These are phyloP conservation scores for Lottia scabra DNA, from an alignment of 2,888 invertebrate genomes.

Conservation along the genomic window DNA sequence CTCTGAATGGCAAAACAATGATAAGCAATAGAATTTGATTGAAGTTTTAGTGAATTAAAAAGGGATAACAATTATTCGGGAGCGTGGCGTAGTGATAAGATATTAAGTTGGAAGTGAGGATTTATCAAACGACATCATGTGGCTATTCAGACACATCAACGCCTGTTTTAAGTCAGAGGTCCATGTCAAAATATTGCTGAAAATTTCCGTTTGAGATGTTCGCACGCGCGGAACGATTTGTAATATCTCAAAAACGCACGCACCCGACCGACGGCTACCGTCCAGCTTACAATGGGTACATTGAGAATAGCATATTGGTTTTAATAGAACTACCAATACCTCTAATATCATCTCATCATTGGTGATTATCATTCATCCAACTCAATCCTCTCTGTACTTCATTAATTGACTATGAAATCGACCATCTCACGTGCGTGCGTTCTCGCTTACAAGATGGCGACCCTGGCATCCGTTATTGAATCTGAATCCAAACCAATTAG, in stretches of 20 bases:
- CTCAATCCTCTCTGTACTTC: background rate
- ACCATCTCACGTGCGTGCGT: slow-evolving; percentile 2
- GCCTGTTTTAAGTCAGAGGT: slow-evolving; percentile 4
- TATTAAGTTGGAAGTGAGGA: background rate
- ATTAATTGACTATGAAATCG: slow-evolving; percentile 13
- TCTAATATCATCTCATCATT: background rate
- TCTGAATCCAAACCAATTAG: slow-evolving; percentile 14
- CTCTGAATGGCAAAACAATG: too few relatives aligned
- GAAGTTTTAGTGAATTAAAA: background rate
- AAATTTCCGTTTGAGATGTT: slow-evolving; percentile 4
- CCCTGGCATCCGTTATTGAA: slow-evolving; percentile 11
- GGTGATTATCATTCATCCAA: background rate
- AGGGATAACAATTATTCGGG: background rate
- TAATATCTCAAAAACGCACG: background rate
- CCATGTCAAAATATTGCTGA: slow-evolving; percentile 5
- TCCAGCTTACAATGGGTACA: background rate
- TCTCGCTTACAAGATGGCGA: slow-evolving; percentile 16
- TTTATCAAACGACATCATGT: slow-evolving; percentile 2
- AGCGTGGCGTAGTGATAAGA: background rate
- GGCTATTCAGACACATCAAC: background rate
- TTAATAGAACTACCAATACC: background rate
- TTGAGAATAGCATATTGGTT: slow-evolving; percentile 10
- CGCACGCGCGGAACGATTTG: slow-evolving; percentile 5
- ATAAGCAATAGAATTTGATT: too few relatives aligned
- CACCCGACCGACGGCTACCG: slow-evolving; percentile 3